A percentile compares a stretch with the other conserved stretches of the same genome.
phyloP scores from a whole-genome alignment of 2,888 invertebrate species.

The Cryptocheilus praepositus region DNA sequence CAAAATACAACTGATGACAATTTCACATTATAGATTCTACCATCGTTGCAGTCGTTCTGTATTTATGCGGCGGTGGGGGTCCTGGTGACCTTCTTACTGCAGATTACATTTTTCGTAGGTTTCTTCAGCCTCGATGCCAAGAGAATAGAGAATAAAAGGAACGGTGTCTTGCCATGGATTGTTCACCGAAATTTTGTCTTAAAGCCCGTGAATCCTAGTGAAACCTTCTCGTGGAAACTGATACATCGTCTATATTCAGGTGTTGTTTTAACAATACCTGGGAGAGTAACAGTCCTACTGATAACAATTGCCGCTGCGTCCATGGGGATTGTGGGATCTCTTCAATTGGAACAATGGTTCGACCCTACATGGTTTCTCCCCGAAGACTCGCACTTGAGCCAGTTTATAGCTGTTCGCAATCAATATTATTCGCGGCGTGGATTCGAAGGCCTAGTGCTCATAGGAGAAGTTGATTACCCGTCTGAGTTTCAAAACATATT shows the following conservation, averaged over 20 bases:
- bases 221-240: conserved; percentile 77
- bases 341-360: conserved; percentile 85
- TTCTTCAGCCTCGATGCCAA: conserved; percentile 84
- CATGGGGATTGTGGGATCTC: conserved; percentile 80
- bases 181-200: conserved; percentile 78
- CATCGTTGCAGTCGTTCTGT: conserved; percentile 88
- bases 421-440: conserved; percentile 82
- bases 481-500: conserved; percentile 79
- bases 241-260: conserved; percentile 81
- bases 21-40: conserved; percentile 79
- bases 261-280: conserved; percentile 80
- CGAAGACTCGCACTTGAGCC: conserved; percentile 80
- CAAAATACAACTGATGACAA: not conserved
- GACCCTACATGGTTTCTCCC: conserved; percentile 89
- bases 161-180: conserved; percentile 82
- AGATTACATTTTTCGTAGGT: conserved; percentile 88
- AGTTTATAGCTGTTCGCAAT: conserved; percentile 78
- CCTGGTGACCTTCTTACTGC: conserved; percentile 84
- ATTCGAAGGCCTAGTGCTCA: conserved; percentile 80
- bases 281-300: conserved; percentile 80
- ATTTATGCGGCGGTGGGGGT: conserved; percentile 87
- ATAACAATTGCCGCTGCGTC: conserved; percentile 79
- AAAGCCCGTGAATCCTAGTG: conserved; percentile 77
- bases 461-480: conserved; percentile 81
- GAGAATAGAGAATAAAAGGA: conserved; percentile 80